Evolutionary conservation across 30 jellyfish, hydroid and myxozoan genomes (phyloP).

Genomic region (Hydractinia echinata): DNA sequence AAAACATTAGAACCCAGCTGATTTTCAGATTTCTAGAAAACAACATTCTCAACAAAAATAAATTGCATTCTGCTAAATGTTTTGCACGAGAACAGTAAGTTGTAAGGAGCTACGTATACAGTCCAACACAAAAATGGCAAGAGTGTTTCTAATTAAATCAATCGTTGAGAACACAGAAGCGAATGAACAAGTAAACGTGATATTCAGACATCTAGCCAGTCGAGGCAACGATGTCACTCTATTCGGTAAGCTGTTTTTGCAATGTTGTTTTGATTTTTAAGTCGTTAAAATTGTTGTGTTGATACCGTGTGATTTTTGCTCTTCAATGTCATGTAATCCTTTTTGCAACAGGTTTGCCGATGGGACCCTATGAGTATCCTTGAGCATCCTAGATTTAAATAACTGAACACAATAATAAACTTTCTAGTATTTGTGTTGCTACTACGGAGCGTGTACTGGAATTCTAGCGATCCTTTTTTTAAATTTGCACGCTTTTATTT

Average conservation of each 20-base stretch:
- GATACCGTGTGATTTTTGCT: too few relatives aligned
- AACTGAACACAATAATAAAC: too few relatives aligned
- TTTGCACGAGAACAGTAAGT: conserved; percentile 22
- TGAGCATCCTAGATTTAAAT: too few relatives aligned
- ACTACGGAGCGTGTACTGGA: too few relatives aligned
- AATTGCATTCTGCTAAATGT: conserved; percentile 10
- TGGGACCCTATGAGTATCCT: too few relatives aligned
- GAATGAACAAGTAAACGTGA: conserved; percentile 65
- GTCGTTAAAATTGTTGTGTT: too few relatives aligned
- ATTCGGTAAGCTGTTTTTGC: conserved; percentile 42
- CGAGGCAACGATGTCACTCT: conserved; percentile 79
- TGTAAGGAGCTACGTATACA: not conserved
- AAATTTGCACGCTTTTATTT: too few relatives aligned
- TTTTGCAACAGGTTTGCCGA: too few relatives aligned
- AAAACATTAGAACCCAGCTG: conserved; percentile 42
- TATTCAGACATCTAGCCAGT: conserved; percentile 62
- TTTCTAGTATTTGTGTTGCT: too few relatives aligned
- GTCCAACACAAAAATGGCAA: conserved; percentile 10
- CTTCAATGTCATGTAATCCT: too few relatives aligned
- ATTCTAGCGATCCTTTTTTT: too few relatives aligned
- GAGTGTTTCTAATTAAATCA: conserved; percentile 24
- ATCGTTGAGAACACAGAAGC: conserved; percentile 34
- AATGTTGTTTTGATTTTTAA: too few relatives aligned
- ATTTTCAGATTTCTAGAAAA: conserved; percentile 22
- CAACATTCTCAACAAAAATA: conserved; percentile 17